These are phyloP conservation scores for Eupleurogrammus muticus DNA, from an alignment of 2,797 vertebrate genomes.

Conservation along the genomic window DNA sequence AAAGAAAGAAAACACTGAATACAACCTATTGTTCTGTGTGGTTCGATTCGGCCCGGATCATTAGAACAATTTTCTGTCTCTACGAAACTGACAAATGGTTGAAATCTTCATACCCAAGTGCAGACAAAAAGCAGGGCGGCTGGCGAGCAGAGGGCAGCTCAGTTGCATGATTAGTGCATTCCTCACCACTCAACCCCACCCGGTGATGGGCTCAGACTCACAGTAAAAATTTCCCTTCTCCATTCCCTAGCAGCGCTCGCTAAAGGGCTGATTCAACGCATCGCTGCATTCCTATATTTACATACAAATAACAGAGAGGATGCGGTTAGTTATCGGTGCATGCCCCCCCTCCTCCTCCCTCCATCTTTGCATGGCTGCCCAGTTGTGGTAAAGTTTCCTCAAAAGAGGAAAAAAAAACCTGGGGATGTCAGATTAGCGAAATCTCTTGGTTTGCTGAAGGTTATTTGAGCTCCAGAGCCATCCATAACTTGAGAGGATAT, in stretches of 20 bases:
- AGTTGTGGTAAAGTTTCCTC: slow-evolving; percentile 25
- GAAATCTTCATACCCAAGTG: slow-evolving; percentile 16
- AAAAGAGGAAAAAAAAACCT: slow-evolving; percentile 3
- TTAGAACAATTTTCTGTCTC: background rate
- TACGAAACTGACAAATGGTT: slow-evolving; percentile 3
- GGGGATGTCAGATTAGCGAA: slow-evolving; percentile 41
- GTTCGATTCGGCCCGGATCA: slow-evolving; percentile 35
- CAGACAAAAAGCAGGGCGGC: slow-evolving; percentile 60
- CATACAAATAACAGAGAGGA: slow-evolving; percentile 71
- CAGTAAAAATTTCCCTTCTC: slow-evolving; percentile 38
- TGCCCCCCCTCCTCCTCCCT: no score
- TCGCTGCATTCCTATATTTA: slow-evolving; percentile 64
- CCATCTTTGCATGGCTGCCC: background rate
- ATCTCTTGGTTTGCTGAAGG: slow-evolving; percentile 6
- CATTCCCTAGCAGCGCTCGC: slow-evolving; percentile 18
- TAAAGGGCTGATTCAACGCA: slow-evolving; percentile 35
- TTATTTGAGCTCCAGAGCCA: slow-evolving; percentile 10
- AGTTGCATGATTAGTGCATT: slow-evolving; percentile 76
- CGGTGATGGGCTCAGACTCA: slow-evolving; percentile 32
- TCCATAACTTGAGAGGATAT: slow-evolving; percentile 17
- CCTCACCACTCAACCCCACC: slow-evolving; percentile 60
- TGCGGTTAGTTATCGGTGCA: slow-evolving; percentile 45
- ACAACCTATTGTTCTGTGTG: slow-evolving; percentile 48
- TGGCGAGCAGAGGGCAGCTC: slow-evolving; percentile 50
- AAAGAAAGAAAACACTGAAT: slow-evolving; percentile 35